Evolutionary conservation across 2,113 vertebrate genomes (phyloP), one percentile per base, ranked within the genome.

Genomic region (Channa argus): DNA sequence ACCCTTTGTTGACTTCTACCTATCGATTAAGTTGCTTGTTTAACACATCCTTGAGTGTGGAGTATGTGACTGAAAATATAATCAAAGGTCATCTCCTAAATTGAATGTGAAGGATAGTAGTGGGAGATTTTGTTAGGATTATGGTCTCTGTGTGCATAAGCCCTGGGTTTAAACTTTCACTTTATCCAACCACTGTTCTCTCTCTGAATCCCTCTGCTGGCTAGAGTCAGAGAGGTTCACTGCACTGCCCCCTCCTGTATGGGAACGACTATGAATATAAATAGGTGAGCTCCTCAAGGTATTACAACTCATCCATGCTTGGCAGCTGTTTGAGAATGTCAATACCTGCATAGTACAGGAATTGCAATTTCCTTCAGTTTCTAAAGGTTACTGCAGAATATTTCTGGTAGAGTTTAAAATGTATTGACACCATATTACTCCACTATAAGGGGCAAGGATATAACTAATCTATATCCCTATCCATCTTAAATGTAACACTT

Each of bases 221-320:
- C 72, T 79, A 71, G 75, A 86, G 84, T 79, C 71, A 59, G 59
- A 86, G 75, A 86, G 79, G 86, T 87, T 90, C 83, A 79, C 84
- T 79, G 77, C 84, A 83, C 84, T 86, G 86, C 80, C 84, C 81
- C 76, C 81, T 90, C 86, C 84, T 86, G 84, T 80, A 89, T 79
- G 63, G 60, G 83, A 88, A 85, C 66, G 71, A 85, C 85, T 78
- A 80, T 88, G 89, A 92, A 92, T 92, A 84, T 91, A 90, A 92
- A 92, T 55, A 80, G 80, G 80, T 53, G 59, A 88, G 75, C 80
- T 87, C 86, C 77, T 88, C 75, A 60, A 85, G 85, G 90, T 88
- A 86, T 88, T 87, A 84, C 78, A 77, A 69, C 60, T 88, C 82
- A 84, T 83, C 74, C 78, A 76, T 66, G 75, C 83, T 69, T 43